These are phyloP conservation scores for Scaptomyza hsui DNA, from an alignment of 1,140 invertebrate genomes.

Conservation along the genomic window DNA sequence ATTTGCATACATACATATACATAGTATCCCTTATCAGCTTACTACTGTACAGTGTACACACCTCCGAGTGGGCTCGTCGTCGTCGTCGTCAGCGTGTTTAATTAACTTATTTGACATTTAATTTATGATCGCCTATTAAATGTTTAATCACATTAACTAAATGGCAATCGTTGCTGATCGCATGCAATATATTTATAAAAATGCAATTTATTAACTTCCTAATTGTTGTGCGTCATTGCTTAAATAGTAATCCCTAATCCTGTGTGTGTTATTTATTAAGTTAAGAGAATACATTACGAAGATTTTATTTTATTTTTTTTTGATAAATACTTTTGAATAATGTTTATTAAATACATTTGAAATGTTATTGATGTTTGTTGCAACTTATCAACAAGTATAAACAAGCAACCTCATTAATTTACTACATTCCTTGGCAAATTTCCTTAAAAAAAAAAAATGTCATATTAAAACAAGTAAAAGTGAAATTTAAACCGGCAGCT, in stretches of 20 bases:
- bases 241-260: too few species aligned
- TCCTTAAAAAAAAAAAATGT: too few species aligned
- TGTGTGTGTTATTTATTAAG: too few species aligned
- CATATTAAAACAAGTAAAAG: too few species aligned
- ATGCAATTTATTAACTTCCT: conserved; percentile 42
- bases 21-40: conserved; percentile 25
- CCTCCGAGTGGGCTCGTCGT: conserved; percentile 24
- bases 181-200: conserved; percentile 19
- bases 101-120: conserved; percentile 69
- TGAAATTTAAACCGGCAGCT: not conserved
- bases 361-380: too few species aligned
- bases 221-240: conserved; percentile 41
- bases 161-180: conserved; percentile 1
- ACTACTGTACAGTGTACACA: conserved; percentile 21
- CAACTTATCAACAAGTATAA: too few species aligned
- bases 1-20: not conserved
- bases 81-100: conserved; percentile 48
- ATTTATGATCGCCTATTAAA: conserved; percentile 48
- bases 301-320: too few species aligned
- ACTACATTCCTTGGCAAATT: too few species aligned
- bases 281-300: too few species aligned
- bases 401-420: too few species aligned
- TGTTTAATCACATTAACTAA: conserved; percentile 56
- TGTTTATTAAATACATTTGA: too few species aligned
- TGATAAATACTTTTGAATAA: too few species aligned